phyloP scores from a whole-genome alignment of 2,797 vertebrate species.

The Sebastes itinus region DNA sequence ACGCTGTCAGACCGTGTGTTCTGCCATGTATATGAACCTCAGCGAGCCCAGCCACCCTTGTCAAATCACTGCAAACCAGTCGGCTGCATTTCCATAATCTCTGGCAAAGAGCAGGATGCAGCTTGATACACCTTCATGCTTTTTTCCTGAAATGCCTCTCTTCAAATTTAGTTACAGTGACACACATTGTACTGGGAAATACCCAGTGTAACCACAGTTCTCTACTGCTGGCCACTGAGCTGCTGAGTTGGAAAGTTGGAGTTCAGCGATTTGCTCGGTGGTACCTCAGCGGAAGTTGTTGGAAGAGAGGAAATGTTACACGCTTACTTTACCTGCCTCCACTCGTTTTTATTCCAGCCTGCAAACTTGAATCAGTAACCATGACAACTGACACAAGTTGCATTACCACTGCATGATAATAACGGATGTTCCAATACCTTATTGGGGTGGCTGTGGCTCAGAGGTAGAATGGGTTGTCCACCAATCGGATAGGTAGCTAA shows the following conservation, averaged over 20 bases:
- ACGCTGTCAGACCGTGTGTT: conserved; percentile 64
- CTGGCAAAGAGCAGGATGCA: neutral
- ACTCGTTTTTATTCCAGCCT: neutral
- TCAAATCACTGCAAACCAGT: conserved; percentile 32
- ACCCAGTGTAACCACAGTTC: neutral
- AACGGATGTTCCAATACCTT: no score
- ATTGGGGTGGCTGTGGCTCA: no score
- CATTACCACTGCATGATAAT: no score
- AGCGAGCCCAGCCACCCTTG: conserved; percentile 9
- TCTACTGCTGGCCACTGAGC: neutral
- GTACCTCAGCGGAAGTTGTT: neutral
- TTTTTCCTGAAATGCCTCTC: neutral
- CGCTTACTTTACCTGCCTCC: neutral
- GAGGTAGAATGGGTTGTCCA: no score
- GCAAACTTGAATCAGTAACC: neutral
- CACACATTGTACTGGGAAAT: neutral
- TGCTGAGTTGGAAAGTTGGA: neutral
- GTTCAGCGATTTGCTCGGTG: neutral
- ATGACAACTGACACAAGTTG: no score
- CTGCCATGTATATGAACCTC: conserved; percentile 46
- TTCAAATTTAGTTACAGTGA: neutral
- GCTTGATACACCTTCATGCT: neutral
- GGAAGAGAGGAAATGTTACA: neutral
- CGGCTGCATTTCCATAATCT: conserved; percentile 52
- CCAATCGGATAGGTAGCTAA: no score